These are phyloP conservation scores for Terebella lapidaria DNA, from an alignment of 2,888 invertebrate species.

Conservation along the genomic window DNA sequence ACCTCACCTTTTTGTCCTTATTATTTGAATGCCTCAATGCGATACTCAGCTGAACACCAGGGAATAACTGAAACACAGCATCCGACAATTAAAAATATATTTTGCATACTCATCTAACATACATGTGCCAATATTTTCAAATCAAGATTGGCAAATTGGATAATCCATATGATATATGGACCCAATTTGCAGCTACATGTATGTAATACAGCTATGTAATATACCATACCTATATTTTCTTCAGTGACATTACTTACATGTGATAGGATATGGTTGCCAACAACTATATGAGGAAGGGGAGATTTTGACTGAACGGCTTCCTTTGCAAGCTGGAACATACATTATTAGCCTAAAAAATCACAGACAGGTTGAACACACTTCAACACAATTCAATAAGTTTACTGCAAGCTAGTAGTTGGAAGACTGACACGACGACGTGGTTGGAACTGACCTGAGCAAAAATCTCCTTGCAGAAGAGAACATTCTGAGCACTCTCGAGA, in stretches of 20 bases:
- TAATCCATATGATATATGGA: too few relatives aligned
- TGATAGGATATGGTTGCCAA: constrained; percentile 93
- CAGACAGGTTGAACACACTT: not conserved
- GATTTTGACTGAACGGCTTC: constrained; percentile 92
- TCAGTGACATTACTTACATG: constrained; percentile 20
- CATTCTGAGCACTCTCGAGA: constrained; percentile 94
- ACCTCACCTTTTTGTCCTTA: constrained; percentile 51
- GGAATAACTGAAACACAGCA: constrained; percentile 76
- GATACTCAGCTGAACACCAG: constrained; percentile 87
- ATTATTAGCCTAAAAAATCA: not conserved
- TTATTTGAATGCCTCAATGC: constrained; percentile 82
- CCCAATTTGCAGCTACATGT: too few relatives aligned
- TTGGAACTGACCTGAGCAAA: constrained; percentile 72
- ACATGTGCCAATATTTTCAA: too few relatives aligned
- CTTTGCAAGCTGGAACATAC: constrained; percentile 64
- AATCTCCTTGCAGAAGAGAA: constrained; percentile 91
- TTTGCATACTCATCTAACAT: not conserved
- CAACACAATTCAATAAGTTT: not conserved
- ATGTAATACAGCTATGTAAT: too few relatives aligned
- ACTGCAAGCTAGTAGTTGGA: not conserved
- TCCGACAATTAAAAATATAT: not conserved
- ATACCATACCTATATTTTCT: too few relatives aligned
- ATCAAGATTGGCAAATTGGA: too few relatives aligned
- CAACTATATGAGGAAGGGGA: constrained; percentile 92
- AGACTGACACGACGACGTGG: too few relatives aligned